A percentile compares a stretch with the other conserved stretches of the same genome.
Evolutionary conservation across 2,888 invertebrate genomes (phyloP).

Genomic region (Hirtodrosophila alboralis): DNA sequence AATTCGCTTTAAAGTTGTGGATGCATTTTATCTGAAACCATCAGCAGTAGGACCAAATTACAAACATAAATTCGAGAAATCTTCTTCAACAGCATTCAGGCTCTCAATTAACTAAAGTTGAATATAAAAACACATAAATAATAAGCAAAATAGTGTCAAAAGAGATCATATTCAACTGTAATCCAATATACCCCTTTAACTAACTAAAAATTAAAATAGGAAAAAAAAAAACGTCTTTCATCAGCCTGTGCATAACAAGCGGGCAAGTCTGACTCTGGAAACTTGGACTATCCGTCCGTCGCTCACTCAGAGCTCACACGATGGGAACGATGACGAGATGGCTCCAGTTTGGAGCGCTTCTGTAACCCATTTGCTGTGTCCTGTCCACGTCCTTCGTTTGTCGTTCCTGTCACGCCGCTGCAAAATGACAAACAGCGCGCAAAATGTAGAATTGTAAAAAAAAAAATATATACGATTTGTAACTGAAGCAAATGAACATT

Average conservation of each 20-base stretch:
- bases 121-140: too few relatives aligned
- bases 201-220: too few relatives aligned
- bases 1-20: too few relatives aligned
- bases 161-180: too few relatives aligned
- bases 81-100: too few relatives aligned
- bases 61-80: too few relatives aligned
- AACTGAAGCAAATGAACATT: slow-evolving; percentile 50
- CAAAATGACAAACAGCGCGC: slow-evolving; percentile 69
- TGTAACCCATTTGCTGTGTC: slow-evolving; percentile 61
- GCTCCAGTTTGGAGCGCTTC: slow-evolving; percentile 32
- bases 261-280: slow-evolving; percentile 37
- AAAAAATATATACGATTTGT: slow-evolving; percentile 33
- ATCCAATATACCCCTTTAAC: too few relatives aligned
- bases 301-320: slow-evolving; percentile 44
- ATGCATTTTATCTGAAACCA: too few relatives aligned
- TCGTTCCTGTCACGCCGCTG: slow-evolving; percentile 56
- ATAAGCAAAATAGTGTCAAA: too few relatives aligned
- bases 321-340: slow-evolving; percentile 38
- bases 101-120: too few relatives aligned
- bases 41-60: too few relatives aligned
- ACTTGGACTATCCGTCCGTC: slow-evolving; percentile 45
- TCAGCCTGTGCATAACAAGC: slow-evolving; percentile 73
- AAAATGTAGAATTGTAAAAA: slow-evolving; percentile 32
- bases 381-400: slow-evolving; percentile 44
- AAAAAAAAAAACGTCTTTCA: slow-evolving; percentile 54